Evolutionary conservation across 2,797 vertebrate species (phyloP), one percentile per base, ranked within the genome.

Genomic region (Sarcoramphus papa): DNA sequence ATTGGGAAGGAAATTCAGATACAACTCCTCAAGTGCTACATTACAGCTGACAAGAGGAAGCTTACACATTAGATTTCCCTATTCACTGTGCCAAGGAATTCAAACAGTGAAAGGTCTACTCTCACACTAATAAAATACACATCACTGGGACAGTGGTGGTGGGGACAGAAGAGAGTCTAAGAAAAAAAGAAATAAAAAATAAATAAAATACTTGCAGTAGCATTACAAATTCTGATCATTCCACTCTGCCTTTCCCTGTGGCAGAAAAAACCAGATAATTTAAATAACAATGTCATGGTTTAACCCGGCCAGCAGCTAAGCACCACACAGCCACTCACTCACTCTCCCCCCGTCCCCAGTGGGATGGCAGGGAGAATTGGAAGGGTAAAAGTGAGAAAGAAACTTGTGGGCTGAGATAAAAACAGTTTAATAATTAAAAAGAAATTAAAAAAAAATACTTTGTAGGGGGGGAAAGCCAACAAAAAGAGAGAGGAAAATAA

Each of bases 81-180:
- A 7, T 14, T 67, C 9, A 16, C 31, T 17, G 33, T 16, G 12
- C 28, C 65, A 48, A 30, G 20, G 41, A 75, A 47, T 28, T 59
- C 15, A 12, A 35, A 4, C 57, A 43, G 41, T 1, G 12, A 28
- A 15, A 48, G 12, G 19, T 1, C 10, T 48, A 7, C 14, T 7
- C 24, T 72, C 37, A 28, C 5, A 1, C 28, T 40, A 50, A 30
- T 9, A 8, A 48, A 60, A 53, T 9, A 60, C 16, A 40, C 35
- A 25, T 35, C 16, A 21, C 22, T 0, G 0, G 47, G 13, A 30
- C 0, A 3, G 28, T 7, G 21, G 15, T 22, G 13, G 8, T 3
- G 22, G 10, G 14, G 28, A 31, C n/a, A 53, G 12, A 8, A 33
- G 14, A n/a, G 11, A 56, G 9, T 8, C 13, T 50, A 47, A 57